Percentiles rank a stretch among this genome's conserved stretches.
Conservation (phyloP, 2,888 invertebrate genomes). For the Melangyna quadrimaculata region DNA sequence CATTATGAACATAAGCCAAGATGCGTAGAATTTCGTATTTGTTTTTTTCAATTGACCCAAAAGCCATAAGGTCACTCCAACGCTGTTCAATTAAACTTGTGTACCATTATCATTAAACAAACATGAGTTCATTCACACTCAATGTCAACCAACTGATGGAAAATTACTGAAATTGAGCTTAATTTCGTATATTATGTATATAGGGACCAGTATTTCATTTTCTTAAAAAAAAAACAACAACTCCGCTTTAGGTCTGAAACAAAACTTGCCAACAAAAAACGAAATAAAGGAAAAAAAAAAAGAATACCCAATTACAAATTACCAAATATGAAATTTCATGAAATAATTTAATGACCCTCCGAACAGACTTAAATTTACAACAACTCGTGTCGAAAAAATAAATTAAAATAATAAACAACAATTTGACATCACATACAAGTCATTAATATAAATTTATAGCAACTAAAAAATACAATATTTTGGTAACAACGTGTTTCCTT, state of each 20-base stretch:
- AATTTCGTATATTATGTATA: no score
- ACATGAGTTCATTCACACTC: conserved; percentile 40
- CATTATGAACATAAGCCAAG: no score
- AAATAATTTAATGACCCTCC: conserved; percentile 42
- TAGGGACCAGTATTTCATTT: neutral
- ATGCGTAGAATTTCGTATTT: neutral
- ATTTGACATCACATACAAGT: neutral
- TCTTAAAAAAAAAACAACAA: neutral
- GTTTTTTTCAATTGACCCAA: neutral
- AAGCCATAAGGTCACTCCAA: neutral
- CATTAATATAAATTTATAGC: neutral
- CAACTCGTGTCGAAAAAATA: neutral
- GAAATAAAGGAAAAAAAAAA: neutral
- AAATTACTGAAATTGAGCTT: conserved; percentile 8
- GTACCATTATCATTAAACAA: neutral
- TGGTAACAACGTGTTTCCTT: conserved; percentile 11
- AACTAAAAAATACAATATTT: neutral
- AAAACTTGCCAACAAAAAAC: neutral
- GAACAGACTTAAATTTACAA: conserved; percentile 30
- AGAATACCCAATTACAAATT: neutral
- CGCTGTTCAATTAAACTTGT: neutral
- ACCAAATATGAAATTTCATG: conserved; percentile 8
- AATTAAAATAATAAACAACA: conserved; percentile 4
- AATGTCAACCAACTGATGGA: conserved; percentile 41
- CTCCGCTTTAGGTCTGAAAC: neutral